Percentiles rank a stretch among this genome's conserved stretches.
Conservation (phyloP, 2,797 vertebrate genomes). For the Hyperoplus lanceolatus region DNA sequence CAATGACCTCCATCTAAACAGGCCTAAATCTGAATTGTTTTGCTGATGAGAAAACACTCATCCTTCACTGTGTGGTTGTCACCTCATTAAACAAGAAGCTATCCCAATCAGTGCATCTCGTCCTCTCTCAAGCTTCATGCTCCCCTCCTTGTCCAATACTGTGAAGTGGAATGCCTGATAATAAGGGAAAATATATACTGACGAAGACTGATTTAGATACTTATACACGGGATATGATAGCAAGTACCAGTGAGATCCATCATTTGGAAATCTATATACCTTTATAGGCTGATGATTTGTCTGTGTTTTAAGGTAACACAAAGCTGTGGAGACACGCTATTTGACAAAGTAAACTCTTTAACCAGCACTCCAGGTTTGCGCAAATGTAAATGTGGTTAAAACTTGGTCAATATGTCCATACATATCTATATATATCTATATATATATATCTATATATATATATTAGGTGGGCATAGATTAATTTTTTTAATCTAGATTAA, state of each 20-base stretch:
- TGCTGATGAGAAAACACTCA: slow-evolving; percentile 74
- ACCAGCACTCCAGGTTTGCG: not conserved
- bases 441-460: too few species aligned
- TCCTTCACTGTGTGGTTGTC: slow-evolving; percentile 60
- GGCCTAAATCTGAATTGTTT: slow-evolving; percentile 58
- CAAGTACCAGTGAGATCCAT: not conserved
- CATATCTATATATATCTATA: too few species aligned
- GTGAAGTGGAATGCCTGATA: slow-evolving; percentile 37
- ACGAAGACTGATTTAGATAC: not conserved
- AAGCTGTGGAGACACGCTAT: not conserved
- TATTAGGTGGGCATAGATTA: too few species aligned
- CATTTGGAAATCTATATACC: not conserved
- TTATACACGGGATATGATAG: not conserved
- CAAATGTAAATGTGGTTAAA: not conserved
- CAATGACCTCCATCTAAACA: slow-evolving; percentile 70
- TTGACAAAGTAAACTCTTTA: not conserved
- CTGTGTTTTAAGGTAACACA: not conserved
- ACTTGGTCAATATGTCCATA: not conserved
- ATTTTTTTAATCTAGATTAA: too few species aligned
- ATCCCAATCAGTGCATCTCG: slow-evolving; percentile 52
- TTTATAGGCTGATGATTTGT: not conserved
- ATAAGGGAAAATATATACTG: not conserved
- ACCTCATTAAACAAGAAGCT: slow-evolving; percentile 65
- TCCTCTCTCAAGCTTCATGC: slow-evolving; percentile 26
- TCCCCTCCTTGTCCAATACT: slow-evolving; percentile 19